Evolutionary conservation across 1,140 invertebrate genomes (phyloP).

Genomic region (Hermetia illucens): DNA sequence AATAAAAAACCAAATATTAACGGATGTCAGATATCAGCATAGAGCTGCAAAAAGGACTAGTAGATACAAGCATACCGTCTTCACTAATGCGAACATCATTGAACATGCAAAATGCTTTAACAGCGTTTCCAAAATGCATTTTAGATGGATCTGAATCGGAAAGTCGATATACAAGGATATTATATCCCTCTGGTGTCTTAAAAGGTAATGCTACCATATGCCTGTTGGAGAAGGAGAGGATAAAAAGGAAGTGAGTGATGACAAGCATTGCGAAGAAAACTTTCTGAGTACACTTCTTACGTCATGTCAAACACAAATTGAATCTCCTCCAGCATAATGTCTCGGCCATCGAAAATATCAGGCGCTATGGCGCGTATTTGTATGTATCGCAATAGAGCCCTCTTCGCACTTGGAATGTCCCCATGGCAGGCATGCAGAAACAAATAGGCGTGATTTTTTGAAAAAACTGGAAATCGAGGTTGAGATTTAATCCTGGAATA

Average conservation of each 20-base stretch:
- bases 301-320: constrained; percentile 6
- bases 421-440: constrained; percentile 6
- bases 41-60: too few species aligned
- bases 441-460: constrained; percentile 6
- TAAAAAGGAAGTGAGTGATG: too few species aligned
- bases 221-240: constrained; percentile 26
- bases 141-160: constrained; percentile 42
- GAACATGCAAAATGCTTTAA: constrained; percentile 48
- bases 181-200: constrained; percentile 41
- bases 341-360: constrained; percentile 4
- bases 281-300: constrained; percentile 1
- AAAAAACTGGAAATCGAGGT: constrained; percentile 3
- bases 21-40: too few species aligned
- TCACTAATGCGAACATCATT: constrained; percentile 46
- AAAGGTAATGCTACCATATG: constrained; percentile 38
- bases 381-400: constrained; percentile 2
- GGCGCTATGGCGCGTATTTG: constrained; percentile 3
- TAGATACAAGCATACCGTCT: constrained; percentile 26
- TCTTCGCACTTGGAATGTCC: constrained; percentile 2
- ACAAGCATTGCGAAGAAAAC: background rate
- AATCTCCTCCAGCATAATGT: constrained; percentile 1
- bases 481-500: constrained; percentile 2
- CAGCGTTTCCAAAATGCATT: constrained; percentile 40
- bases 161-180: constrained; percentile 40
- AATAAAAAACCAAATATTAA: too few species aligned